Base-by-base conservation (phyloP, 2,797 vertebrate species). In the Bothrops alternatus region DNA sequence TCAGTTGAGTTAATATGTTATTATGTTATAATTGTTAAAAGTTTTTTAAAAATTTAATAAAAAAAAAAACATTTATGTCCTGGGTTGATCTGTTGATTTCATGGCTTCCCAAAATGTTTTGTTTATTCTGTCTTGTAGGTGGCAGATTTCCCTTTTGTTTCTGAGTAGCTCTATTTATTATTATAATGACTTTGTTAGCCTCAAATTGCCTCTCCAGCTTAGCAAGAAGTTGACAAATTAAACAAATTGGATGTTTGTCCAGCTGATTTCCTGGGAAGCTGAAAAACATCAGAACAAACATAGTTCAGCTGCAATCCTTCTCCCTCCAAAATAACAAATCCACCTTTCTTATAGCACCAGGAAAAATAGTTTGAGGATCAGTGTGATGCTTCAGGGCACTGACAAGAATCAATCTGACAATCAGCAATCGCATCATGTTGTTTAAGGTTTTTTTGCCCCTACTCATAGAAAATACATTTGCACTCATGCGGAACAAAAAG, bases 221-320 rank as follows among this genome's bases (percentile, higher is more conserved):
- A 65, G 53, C 53, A 63, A 58, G 26, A 0, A 0, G 63, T 10
- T 0, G 87, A 88, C 18, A 23, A 90, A 58, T 4, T 82, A 93
- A 88, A 82, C 69, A n/a, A 0, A 28, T 1, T 1, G 25, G 89
- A 0, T 87, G 55, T 88, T 91, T 88, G 65, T 58, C n/a, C 61
- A 86, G 90, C 28, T 86, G 90, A 69, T 86, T 93, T 92, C 90
- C 89, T 25, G 18, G 87, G 50, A 88, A 26, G 65, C 28, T 90
- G 37, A 25, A 23, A 60, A 93, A 20, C 1, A 87, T n/a, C 28
- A 86, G 47, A 4, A 1, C 13, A 1, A 6, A 1, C 58, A 56
- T 20, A 61, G 32, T 20, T 37, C 61, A 4, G 42, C 13, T 57
- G 0, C 0, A 58, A 0, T 5, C 0, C 6, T 28, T 57, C 61